Base-by-base conservation (phyloP, 2,113 vertebrate genomes). In the Eretmochelys imbricata region DNA sequence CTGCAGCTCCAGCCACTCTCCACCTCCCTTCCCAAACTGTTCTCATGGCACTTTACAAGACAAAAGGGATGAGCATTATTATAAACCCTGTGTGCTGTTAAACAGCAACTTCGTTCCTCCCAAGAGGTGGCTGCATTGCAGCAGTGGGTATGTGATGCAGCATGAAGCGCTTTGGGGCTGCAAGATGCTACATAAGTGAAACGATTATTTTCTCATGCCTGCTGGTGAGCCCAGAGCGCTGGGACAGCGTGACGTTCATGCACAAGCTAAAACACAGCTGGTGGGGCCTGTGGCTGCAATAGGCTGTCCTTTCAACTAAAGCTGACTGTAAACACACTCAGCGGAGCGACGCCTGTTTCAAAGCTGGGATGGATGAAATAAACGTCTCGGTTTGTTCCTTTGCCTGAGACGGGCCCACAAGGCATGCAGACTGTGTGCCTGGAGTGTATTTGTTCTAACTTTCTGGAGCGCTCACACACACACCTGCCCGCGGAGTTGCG, bases 401-500 rank as follows among this genome's bases (percentile, higher is more conserved):
- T 6, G 19, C 53, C 42, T 1, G 3, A 4, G 17, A 89, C 0
- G 1, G 54, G 80, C 65, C 78, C 69, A 59, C 27, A 72, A 88
- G 88, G 82, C 59, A 5, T 3, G 48, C 4, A 72, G 87, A 54
- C 59, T 87, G 94, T 0, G 0, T 38, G 59, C 82, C 93, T 2
- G 0, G 80, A 88, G 79, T 0, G 69, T 29, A 2, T 54, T 16
- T 91, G 91, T 84, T 93, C 93, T 91, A 11, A 1, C 91, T 97
- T 97, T 93, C 91, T 29, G 0, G 85, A 95, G 90, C 94, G 79
- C 3, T 38, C 89, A 93, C 81, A 81, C 54, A 81, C 54, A 5
- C 97, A 98, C 94, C 97, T 98, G 98, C 92, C 93, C 2, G 1
- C 1, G 6, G 89, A 97, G 88, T 91, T 1, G 10, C 91, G 95